Percentiles rank a stretch among this genome's conserved stretches.
These are phyloP conservation scores for Spisula subtruncata DNA, from an alignment of 2,888 invertebrate species.

Conservation along the genomic window DNA sequence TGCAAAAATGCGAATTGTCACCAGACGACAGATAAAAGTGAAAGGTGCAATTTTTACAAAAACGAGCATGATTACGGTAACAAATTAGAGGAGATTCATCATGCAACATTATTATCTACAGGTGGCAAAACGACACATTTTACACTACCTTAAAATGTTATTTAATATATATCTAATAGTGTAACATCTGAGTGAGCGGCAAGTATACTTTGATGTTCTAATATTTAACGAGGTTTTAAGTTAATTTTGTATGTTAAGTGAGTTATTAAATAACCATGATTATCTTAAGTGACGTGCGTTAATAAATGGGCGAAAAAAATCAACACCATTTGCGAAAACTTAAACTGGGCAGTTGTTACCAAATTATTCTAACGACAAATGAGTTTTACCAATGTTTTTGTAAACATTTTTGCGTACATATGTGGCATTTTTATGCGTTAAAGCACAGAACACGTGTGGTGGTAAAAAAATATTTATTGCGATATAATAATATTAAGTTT, in stretches of 20 bases:
- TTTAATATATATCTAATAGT: neutral
- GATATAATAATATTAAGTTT: neutral
- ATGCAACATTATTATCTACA: neutral
- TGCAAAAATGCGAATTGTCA: conserved; percentile 33
- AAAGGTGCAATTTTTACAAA: conserved; percentile 25
- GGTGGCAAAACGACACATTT: conserved; percentile 16
- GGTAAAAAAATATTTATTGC: neutral
- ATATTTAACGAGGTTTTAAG: conserved; percentile 17
- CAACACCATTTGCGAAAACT: neutral
- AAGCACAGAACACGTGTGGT: neutral
- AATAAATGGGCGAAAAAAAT: neutral
- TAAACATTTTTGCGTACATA: neutral
- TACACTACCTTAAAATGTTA: conserved; percentile 4
- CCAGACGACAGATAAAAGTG: conserved; percentile 31
- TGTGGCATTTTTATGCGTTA: no score
- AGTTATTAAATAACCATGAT: neutral
- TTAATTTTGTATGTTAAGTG: conserved; percentile 13
- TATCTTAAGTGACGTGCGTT: conserved; percentile 5
- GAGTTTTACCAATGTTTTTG: neutral
- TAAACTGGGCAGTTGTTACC: neutral
- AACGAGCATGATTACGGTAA: conserved; percentile 23
- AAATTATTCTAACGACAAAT: neutral
- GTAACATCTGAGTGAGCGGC: neutral
- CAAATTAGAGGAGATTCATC: conserved; percentile 33
- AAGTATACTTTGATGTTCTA: conserved; percentile 14